These are phyloP conservation scores for Carcharodon carcharias DNA, from an alignment of 2,797 vertebrate genomes.

Conservation along the genomic window DNA sequence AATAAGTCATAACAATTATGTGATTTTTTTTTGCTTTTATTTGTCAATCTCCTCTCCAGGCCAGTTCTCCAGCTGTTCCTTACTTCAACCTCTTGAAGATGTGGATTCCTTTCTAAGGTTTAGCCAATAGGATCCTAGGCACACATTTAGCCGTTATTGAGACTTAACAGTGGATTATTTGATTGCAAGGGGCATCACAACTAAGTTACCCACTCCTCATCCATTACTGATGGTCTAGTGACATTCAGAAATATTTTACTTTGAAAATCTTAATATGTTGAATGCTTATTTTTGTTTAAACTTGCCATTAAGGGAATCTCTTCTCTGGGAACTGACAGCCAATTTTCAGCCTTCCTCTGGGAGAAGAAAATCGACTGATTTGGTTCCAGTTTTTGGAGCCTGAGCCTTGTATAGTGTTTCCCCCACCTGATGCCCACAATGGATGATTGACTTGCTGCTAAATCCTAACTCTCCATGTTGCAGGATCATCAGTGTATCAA, in stretches of 20 bases:
- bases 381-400: neutral
- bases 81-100: neutral
- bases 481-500: neutral
- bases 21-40: neutral
- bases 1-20: neutral
- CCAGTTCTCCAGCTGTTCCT: neutral
- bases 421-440: neutral
- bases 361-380: neutral
- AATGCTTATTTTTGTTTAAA: neutral
- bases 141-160: neutral
- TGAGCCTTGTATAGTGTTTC: neutral
- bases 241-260: neutral
- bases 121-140: neutral
- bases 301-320: neutral
- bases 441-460: neutral
- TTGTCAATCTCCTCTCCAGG: neutral
- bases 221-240: neutral
- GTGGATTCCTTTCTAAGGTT: neutral
- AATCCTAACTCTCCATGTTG: neutral
- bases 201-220: neutral
- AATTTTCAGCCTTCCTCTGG: neutral
- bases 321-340: neutral
- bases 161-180: neutral
- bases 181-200: neutral
- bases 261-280: neutral